Base-by-base conservation (phyloP, 2,797 vertebrate species). In the Hyperoplus immaculatus region DNA sequence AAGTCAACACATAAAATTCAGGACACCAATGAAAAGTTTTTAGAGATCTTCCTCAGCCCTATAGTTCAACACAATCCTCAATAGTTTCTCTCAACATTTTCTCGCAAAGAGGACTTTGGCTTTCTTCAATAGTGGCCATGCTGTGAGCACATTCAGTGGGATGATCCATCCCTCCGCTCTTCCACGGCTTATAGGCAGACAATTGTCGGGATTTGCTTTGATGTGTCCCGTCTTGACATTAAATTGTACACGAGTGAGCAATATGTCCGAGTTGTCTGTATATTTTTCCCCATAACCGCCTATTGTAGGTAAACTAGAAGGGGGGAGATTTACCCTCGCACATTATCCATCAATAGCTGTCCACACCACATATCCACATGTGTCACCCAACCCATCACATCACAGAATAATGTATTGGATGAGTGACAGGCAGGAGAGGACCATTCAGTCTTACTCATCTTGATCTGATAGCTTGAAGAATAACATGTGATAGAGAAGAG, bases 191-290 rank as follows among this genome's bases (percentile, higher is more conserved):
- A 85, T 29, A 43, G 29, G 58, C 50, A 80, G 82, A 89, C 88
- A 87, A 84, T 81, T 57, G 72, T 57, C 15, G 36, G 88, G 84
- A 85, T 89, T 85, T 77, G 69, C 81, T 85, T 74, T 87, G 72
- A 88, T 85, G 78, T 58, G 68, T 67, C 69, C 29, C 53, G 21
- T 69, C 78, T 87, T 64, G 76, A 75, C 75, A 82, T 75, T 69
- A 82, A 85, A 77, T 83, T 72, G 58, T 50, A 77, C 85, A 87
- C 64, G 73, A 88, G 62, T 57, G 75, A 88, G 57, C 11, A 53
- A 65, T 21, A 50, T 84, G 77, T 90, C 72, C 72, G 54, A 62
- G 12, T 46, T 73, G 72, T 78, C 79, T 42, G 29, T 54, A 66
- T 63, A 67, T 64, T 7, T 9, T 45, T 62, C 29, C 60, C 29